A percentile compares a stretch with the other conserved stretches of the same genome.
These are phyloP conservation scores for Micronycteris hirsuta DNA, from an alignment of 2,113 vertebrate genomes.

Conservation along the genomic window DNA sequence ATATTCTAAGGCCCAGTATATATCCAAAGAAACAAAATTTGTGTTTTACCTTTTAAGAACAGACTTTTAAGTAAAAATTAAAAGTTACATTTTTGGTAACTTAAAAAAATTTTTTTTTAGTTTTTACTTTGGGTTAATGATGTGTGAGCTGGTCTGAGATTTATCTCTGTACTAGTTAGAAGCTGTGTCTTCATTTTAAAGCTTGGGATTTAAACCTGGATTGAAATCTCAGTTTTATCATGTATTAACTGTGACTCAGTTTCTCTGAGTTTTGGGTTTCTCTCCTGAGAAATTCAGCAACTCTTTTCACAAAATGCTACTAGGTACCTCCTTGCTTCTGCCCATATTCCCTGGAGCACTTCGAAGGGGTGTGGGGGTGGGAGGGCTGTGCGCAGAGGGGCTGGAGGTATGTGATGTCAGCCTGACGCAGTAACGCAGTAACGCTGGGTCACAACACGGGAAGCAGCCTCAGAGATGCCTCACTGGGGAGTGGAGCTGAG, in stretches of 20 bases:
- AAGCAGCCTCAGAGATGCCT: neutral
- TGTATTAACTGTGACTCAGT: neutral
- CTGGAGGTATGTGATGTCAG: neutral
- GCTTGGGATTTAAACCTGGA: neutral
- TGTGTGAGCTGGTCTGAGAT: neutral
- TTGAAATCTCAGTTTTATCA: neutral
- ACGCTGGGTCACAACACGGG: accelerated
- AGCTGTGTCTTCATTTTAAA: neutral
- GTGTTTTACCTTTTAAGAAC: neutral
- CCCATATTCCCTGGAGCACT: too few species aligned
- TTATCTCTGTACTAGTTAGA: neutral
- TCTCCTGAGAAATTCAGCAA: neutral
- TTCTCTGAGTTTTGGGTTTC: neutral
- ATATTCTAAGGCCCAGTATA: neutral
- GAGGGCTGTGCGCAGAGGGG: too few species aligned
- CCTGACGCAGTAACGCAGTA: accelerated
- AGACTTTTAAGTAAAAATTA: neutral
- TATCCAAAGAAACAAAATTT: neutral
- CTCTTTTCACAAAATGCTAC: neutral
- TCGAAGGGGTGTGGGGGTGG: neutral
- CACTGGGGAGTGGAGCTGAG: too few species aligned
- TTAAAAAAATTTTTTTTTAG: neutral
- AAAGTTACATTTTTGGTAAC: neutral
- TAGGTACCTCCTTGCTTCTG: neutral
- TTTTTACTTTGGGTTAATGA: neutral